phyloP scores from a whole-genome alignment of 2,888 invertebrate genomes.

The Plagiodera versicolora region DNA sequence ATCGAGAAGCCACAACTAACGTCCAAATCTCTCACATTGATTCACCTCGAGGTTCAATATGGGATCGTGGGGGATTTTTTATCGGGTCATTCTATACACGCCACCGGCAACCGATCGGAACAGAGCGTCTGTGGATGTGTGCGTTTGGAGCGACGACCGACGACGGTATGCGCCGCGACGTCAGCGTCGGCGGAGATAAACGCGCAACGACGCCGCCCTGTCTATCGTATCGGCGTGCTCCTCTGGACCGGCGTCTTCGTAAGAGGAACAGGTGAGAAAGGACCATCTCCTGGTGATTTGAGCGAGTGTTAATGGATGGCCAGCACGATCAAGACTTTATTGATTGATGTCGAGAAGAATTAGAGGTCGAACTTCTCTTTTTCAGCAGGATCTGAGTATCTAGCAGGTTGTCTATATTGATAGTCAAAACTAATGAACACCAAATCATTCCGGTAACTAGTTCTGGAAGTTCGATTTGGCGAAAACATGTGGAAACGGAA shows the following conservation, averaged over 20 bases:
- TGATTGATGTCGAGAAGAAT: too few relatives aligned
- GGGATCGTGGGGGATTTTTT: too few relatives aligned
- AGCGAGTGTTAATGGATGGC: background rate
- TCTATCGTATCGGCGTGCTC: slow-evolving; percentile 39
- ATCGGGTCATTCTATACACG: slow-evolving; percentile 27
- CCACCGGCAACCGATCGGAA: background rate
- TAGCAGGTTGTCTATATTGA: too few relatives aligned
- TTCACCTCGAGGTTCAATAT: background rate
- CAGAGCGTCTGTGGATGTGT: slow-evolving; percentile 40
- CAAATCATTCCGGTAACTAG: too few relatives aligned
- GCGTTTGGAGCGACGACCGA: slow-evolving; percentile 53
- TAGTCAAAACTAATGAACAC: too few relatives aligned
- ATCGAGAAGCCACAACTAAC: background rate
- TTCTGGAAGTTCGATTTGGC: too few relatives aligned
- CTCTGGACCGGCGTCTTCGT: background rate
- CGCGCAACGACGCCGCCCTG: slow-evolving; percentile 50
- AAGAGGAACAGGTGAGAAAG: background rate
- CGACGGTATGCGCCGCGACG: slow-evolving; percentile 47
- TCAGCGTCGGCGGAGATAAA: slow-evolving; percentile 41
- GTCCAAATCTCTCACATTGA: background rate
- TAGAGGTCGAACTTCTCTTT: too few relatives aligned
- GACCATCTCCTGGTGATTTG: background rate
- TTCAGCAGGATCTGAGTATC: too few relatives aligned
- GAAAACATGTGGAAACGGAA: too few relatives aligned
- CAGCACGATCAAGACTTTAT: too few relatives aligned